Conservation (phyloP, 2,888 invertebrate species). For the Ichneumoninae sp. region DNA sequence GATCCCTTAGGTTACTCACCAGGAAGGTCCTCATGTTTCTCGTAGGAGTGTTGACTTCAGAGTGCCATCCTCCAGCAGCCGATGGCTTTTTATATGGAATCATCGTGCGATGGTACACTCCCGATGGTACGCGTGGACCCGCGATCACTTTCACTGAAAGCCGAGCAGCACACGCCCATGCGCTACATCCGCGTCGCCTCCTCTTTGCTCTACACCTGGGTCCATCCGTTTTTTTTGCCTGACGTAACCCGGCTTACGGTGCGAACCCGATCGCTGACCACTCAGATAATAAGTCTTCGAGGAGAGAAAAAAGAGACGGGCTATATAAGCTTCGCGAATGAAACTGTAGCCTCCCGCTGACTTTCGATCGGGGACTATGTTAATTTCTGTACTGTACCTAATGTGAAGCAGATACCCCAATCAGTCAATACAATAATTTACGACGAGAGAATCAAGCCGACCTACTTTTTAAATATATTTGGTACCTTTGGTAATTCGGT, state of each 20-base stretch:
- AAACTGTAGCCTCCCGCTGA: slow-evolving; percentile 15
- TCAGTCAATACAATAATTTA: background rate
- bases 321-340: slow-evolving; percentile 9
- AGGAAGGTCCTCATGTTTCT: slow-evolving; percentile 75
- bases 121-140: slow-evolving; percentile 50
- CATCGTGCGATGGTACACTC: slow-evolving; percentile 59
- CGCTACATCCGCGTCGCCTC: slow-evolving; percentile 65
- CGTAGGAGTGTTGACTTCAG: slow-evolving; percentile 70
- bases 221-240: slow-evolving; percentile 74
- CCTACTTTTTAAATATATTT: background rate
- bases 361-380: background rate
- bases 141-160: slow-evolving; percentile 78
- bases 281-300: slow-evolving; percentile 42
- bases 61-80: slow-evolving; percentile 73
- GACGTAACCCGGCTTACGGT: slow-evolving; percentile 70
- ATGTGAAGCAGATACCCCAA: background rate
- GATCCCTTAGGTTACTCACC: slow-evolving; percentile 72
- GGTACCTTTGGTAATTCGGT: background rate
- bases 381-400: slow-evolving; percentile 11
- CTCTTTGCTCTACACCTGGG: slow-evolving; percentile 67
- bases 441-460: background rate
- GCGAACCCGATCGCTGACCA: slow-evolving; percentile 41
- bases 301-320: slow-evolving; percentile 40
- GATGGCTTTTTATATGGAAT: slow-evolving; percentile 77
- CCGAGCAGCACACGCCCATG: slow-evolving; percentile 70